These are phyloP conservation scores for Numenius arquata DNA, from an alignment of 2,113 vertebrate genomes.

Conservation along the genomic window DNA sequence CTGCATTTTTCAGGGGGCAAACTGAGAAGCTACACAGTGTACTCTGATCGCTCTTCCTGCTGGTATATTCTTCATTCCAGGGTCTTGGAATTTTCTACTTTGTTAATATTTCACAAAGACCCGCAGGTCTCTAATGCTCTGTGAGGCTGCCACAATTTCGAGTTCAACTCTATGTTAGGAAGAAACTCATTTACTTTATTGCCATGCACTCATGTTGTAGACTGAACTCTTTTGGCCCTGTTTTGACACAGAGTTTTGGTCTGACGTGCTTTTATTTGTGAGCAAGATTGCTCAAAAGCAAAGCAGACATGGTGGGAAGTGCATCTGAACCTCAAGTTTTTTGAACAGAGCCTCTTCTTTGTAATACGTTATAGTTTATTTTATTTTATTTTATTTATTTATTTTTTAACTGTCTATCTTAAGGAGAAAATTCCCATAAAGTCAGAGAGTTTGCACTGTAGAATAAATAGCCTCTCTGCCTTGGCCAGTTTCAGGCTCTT, in stretches of 20 bases:
- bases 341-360: not conserved
- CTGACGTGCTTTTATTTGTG: not conserved
- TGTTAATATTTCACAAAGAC: constrained; percentile 42
- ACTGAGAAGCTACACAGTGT: not conserved
- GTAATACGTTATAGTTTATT: not conserved
- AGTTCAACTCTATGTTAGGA: constrained; percentile 1
- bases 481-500: constrained; percentile 7
- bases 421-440: constrained; percentile 24
- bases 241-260: not conserved
- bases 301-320: not conserved
- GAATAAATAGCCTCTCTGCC: constrained; percentile 7
- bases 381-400: not conserved
- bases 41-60: not conserved
- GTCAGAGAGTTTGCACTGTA: not conserved
- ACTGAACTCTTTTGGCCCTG: not conserved
- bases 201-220: not conserved
- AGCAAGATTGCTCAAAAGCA: not conserved
- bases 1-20: not conserved
- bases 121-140: not conserved
- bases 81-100: constrained; percentile 6
- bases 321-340: not conserved
- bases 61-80: not conserved
- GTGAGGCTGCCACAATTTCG: not conserved
- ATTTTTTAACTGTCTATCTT: not conserved
- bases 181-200: constrained; percentile 45